Evolutionary conservation across 23 tunicate species (phyloP).

Genomic region (Halocynthia aurantium): DNA sequence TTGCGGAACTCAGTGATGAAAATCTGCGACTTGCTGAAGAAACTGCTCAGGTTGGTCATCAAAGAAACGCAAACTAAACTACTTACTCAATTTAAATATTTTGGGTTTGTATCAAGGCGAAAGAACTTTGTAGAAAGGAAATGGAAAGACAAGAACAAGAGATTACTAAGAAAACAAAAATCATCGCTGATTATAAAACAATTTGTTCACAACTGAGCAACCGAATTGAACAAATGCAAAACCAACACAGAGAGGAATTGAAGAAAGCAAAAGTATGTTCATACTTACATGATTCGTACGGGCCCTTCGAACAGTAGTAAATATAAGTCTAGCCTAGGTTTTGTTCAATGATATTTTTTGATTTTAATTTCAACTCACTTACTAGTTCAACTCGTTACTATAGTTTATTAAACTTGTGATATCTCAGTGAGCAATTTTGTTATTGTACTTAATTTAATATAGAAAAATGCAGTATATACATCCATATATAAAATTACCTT

Average conservation of each 20-base stretch:
- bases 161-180: constrained; percentile 40
- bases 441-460: too few relatives aligned
- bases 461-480: too few relatives aligned
- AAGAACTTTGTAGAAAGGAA: constrained; percentile 81
- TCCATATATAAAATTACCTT: too few relatives aligned
- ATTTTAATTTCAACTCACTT: too few relatives aligned
- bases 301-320: too few relatives aligned
- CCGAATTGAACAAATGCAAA: constrained; percentile 62
- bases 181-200: constrained; percentile 70
- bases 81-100: background rate
- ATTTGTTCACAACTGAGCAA: constrained; percentile 71
- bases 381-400: too few relatives aligned
- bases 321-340: too few relatives aligned
- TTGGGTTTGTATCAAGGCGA: constrained; percentile 26
- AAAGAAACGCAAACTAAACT: background rate
- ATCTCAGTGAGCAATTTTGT: too few relatives aligned
- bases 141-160: constrained; percentile 58
- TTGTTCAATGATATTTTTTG: too few relatives aligned
- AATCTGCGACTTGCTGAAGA: constrained; percentile 41
- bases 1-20: constrained; percentile 47
- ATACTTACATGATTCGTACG: too few relatives aligned
- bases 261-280: background rate
- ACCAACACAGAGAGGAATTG: constrained; percentile 4
- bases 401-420: too few relatives aligned
- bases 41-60: constrained; percentile 33